phyloP scores from a whole-genome alignment of 2,113 vertebrate species.

The Parotia lawesii region DNA sequence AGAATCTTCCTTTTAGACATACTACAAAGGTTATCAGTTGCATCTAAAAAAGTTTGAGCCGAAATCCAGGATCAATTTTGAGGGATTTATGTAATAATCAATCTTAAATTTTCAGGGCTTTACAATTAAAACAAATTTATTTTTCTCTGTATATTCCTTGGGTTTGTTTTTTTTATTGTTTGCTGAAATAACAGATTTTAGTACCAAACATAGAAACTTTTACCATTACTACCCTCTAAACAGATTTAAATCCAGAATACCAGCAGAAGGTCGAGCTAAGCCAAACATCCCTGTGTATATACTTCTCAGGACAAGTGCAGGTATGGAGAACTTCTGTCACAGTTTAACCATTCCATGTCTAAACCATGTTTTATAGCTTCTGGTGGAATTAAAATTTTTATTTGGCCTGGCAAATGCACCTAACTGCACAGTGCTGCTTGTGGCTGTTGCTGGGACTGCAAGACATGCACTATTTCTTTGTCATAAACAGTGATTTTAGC shows the following conservation, averaged over 20 bases:
- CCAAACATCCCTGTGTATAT: background rate
- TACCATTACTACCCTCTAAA: background rate
- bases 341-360: background rate
- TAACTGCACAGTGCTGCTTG: background rate
- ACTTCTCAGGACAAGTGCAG: background rate
- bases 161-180: background rate
- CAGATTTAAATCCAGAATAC: background rate
- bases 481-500: background rate
- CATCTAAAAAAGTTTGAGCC: background rate
- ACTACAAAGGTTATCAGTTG: background rate
- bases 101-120: background rate
- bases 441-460: background rate
- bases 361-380: background rate
- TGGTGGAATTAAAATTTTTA: background rate
- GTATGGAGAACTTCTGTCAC: background rate
- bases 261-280: background rate
- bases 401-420: background rate
- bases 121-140: background rate
- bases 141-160: background rate
- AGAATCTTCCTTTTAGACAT: background rate
- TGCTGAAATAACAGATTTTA: background rate
- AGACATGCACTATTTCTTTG: background rate
- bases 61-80: background rate
- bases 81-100: background rate
- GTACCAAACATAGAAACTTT: background rate